Evolutionary conservation across 2,888 invertebrate species (phyloP).

Genomic region (Alcis repandata): DNA sequence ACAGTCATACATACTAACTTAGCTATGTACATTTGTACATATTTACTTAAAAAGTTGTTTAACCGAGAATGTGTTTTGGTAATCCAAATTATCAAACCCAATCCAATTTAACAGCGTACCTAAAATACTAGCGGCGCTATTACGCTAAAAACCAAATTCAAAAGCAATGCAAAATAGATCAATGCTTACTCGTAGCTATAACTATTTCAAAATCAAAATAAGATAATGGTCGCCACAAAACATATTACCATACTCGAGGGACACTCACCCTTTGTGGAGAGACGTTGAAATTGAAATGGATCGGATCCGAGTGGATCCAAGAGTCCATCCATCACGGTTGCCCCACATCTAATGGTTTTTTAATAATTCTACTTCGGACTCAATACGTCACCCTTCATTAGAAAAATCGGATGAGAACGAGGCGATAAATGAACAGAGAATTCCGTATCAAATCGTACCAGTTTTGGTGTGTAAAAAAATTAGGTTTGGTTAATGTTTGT

Average conservation of each 20-base stretch:
- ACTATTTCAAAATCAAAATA: slow-evolving; percentile 7
- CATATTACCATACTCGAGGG: slow-evolving; percentile 74
- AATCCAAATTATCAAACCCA: no score
- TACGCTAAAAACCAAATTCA: no score
- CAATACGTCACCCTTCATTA: slow-evolving; percentile 72
- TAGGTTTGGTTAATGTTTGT: no score
- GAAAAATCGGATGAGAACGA: slow-evolving; percentile 56
- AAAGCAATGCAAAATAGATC: not conserved
- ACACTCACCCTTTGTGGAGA: slow-evolving; percentile 77
- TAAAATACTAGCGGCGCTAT: no score
- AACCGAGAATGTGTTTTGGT: no score
- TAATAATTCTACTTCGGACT: slow-evolving; percentile 80
- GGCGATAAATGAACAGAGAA: not conserved
- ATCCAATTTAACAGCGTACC: no score
- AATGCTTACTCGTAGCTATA: not conserved
- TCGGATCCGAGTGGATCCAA: slow-evolving; percentile 79
- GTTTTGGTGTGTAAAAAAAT: no score
- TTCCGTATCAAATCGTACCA: not conserved
- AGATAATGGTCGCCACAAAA: slow-evolving; percentile 47
- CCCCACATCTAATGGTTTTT: slow-evolving; percentile 83
- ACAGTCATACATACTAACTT: no score
- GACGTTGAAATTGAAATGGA: slow-evolving; percentile 84
- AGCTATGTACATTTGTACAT: no score
- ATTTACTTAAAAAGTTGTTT: no score
- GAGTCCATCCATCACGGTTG: slow-evolving; percentile 84